A percentile compares a stretch with the other conserved stretches of the same genome.
Evolutionary conservation across 2,797 vertebrate genomes (phyloP).

Genomic region (Acomys russatus): DNA sequence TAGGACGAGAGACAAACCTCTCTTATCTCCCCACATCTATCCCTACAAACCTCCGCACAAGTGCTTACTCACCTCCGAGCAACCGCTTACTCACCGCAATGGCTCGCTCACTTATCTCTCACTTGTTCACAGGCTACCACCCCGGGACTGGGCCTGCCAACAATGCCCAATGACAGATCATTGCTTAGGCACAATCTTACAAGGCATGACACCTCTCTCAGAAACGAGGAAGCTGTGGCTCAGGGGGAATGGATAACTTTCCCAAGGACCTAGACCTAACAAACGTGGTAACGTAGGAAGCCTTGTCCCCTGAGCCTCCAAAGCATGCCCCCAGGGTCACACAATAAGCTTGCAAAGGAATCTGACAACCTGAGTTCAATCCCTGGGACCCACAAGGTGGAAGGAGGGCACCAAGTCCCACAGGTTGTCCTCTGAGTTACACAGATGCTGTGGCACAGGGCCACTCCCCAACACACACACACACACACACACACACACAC

Average conservation of each 20-base stretch:
- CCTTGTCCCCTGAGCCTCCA: neutral
- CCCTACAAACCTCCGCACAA: neutral
- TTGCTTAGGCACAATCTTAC: neutral
- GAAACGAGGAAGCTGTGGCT: slow-evolving; percentile 61
- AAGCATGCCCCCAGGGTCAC: too few species aligned
- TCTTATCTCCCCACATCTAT: neutral
- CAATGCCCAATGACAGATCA: neutral
- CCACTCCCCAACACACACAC: neutral
- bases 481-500: neutral
- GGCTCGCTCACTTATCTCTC: neutral
- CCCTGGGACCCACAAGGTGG: neutral
- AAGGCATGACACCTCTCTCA: neutral
- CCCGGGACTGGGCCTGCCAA: neutral
- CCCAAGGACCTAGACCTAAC: neutral
- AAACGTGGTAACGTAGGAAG: neutral
- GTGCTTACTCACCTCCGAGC: rapidly evolving
- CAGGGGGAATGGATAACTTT: neutral
- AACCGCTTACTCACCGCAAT: neutral
- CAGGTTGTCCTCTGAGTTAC: neutral
- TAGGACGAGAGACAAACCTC: neutral
- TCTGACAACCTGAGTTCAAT: neutral
- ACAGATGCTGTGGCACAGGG: neutral
- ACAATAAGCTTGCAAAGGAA: too few species aligned
- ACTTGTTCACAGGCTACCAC: neutral
- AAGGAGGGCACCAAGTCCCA: neutral